phyloP scores from a whole-genome alignment of 2,888 invertebrate genomes.

The Eucriotettix oculatus region DNA sequence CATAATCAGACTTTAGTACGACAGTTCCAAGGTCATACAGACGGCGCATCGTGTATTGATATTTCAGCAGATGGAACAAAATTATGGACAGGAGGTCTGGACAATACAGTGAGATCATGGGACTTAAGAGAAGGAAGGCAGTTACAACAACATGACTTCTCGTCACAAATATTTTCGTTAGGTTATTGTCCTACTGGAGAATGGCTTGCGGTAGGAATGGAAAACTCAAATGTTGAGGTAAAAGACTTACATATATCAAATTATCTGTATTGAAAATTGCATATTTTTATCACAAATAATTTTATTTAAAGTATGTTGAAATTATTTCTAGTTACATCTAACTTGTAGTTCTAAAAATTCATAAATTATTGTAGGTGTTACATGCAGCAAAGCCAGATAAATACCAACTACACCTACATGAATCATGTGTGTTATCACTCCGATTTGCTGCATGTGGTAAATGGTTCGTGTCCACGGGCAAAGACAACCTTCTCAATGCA shows the following conservation, averaged over 20 bases:
- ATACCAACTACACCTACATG: constrained; percentile 90
- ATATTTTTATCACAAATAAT: too few relatives aligned
- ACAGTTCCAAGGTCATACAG: constrained; percentile 91
- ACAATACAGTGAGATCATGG: constrained; percentile 95
- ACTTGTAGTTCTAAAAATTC: neutral
- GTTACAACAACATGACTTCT: constrained; percentile 88
- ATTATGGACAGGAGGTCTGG: constrained; percentile 84
- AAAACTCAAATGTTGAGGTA: constrained; percentile 88
- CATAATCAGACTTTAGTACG: constrained; percentile 82
- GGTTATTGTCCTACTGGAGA: constrained; percentile 92
- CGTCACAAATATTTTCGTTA: constrained; percentile 70
- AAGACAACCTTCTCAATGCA: constrained; percentile 92
- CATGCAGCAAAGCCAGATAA: constrained; percentile 83
- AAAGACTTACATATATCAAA: too few relatives aligned
- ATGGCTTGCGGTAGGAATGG: constrained; percentile 97
- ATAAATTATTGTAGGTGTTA: constrained; percentile 32
- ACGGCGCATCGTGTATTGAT: constrained; percentile 96
- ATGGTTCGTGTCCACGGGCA: constrained; percentile 98
- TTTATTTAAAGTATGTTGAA: neutral
- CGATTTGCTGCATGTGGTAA: constrained; percentile 92
- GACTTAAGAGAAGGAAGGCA: constrained; percentile 86
- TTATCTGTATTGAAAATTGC: too few relatives aligned
- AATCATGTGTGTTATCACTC: constrained; percentile 89
- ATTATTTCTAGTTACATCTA: neutral
- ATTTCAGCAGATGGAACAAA: constrained; percentile 85